A percentile compares a stretch with the other conserved stretches of the same genome.
Conservation (phyloP, 1,140 invertebrate genomes). For the Meloidogyne floridensis region DNA sequence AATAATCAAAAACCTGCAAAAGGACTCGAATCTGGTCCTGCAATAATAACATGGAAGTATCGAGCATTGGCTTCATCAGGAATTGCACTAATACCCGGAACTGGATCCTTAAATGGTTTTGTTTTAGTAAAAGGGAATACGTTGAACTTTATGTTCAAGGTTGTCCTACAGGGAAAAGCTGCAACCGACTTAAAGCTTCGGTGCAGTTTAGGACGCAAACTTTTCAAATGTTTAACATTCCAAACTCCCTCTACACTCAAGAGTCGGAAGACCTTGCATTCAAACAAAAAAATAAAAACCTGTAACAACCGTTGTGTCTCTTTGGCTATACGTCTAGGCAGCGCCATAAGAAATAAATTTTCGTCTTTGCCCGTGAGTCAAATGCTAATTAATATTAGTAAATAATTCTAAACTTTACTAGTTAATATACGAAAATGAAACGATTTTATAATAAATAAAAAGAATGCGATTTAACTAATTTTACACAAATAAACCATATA, state of each 20-base stretch:
- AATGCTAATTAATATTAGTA: not conserved
- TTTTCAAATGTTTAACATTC: too few relatives aligned
- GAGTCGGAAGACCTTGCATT: too few relatives aligned
- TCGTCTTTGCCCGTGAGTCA: not conserved
- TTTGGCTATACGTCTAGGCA: slow-evolving; percentile 55
- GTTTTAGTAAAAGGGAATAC: too few relatives aligned
- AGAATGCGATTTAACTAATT: not conserved
- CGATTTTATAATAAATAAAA: slow-evolving; percentile 1
- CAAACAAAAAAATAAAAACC: not conserved
- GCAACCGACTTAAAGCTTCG: too few relatives aligned
- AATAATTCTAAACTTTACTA: not conserved
- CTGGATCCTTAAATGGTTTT: slow-evolving; percentile 76
- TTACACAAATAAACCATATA: not conserved
- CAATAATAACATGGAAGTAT: slow-evolving; percentile 94
- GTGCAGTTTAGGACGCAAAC: too few relatives aligned
- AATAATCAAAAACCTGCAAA: slow-evolving; percentile 71
- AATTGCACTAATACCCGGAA: slow-evolving; percentile 89
- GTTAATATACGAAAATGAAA: not conserved
- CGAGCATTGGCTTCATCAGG: slow-evolving; percentile 92
- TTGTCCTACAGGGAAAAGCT: too few relatives aligned
- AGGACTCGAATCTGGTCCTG: slow-evolving; percentile 73
- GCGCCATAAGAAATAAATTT: slow-evolving; percentile 47
- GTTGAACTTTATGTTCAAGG: too few relatives aligned
- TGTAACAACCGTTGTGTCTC: slow-evolving; percentile 98
- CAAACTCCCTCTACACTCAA: too few relatives aligned